These are phyloP conservation scores for Dromas ardeola DNA, from an alignment of 2,113 vertebrate species.

Conservation along the genomic window DNA sequence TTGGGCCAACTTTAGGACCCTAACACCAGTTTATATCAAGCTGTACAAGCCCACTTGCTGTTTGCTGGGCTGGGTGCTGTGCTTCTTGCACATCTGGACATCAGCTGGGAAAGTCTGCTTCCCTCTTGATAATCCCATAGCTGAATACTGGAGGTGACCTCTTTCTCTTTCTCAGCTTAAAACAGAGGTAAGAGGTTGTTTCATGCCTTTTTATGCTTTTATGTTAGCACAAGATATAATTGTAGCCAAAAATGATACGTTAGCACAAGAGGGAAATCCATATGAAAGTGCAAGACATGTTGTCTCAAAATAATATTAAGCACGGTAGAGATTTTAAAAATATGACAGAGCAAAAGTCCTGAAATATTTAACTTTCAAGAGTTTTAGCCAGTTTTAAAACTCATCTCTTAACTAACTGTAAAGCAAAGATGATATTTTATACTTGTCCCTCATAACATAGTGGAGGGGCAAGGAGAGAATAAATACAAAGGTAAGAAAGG, in stretches of 20 bases:
- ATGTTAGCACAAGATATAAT: not conserved
- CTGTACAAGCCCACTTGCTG: not conserved
- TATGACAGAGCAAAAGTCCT: not conserved
- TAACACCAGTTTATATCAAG: not conserved
- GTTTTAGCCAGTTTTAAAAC: not conserved
- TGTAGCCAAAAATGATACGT: not conserved
- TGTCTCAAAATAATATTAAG: not conserved
- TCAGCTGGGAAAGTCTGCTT: not conserved
- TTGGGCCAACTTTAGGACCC: not conserved
- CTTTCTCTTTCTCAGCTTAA: not conserved
- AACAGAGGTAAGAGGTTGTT: not conserved
- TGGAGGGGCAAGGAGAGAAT: not conserved
- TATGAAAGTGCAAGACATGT: not conserved
- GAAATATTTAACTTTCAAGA: not conserved
- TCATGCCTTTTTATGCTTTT: not conserved
- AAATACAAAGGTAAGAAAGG: not conserved
- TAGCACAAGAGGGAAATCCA: not conserved
- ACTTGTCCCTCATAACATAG: fast-evolving
- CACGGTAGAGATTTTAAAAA: not conserved
- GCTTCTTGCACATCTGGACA: not conserved
- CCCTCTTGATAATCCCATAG: not conserved
- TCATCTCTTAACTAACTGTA: not conserved
- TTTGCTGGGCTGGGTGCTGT: not conserved
- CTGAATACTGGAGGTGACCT: not conserved
- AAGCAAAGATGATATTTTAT: not conserved